Evolutionary conservation across 2,113 vertebrate species (phyloP), one percentile per base, ranked within the genome.

Genomic region (Dromaius novaehollandiae): DNA sequence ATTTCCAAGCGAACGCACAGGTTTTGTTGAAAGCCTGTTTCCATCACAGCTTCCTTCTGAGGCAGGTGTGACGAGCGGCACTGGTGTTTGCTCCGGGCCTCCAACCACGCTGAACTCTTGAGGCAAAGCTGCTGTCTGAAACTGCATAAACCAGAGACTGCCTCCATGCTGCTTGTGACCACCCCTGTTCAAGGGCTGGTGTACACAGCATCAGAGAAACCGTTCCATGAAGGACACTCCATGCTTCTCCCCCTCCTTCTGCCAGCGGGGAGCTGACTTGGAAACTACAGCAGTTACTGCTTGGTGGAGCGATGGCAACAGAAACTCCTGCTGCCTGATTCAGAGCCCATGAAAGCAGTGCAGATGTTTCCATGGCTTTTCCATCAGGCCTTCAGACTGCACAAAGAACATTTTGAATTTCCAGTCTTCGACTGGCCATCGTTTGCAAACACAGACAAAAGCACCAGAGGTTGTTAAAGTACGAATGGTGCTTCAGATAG

Each of bases 21-120:
- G 46, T 58, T 48, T 71, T 87, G 78, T 22, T 84, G 81, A 30
- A 87, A 89, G 56, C 15, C 86, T 87, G 51, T 87, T 96, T 95
- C 75, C 58, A 71, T 87, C n/a, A 16, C 74, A 81, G 51, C 65
- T 94, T 82, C 73, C 65, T 55, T 71, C n/a, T 71, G 91, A 81
- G 63, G 40, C 89, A 87, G 93, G 86, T 82, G 55, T 75, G 93
- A 73, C 76, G 88, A 77, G 69, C 60, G 79, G 66, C 58, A n/a
- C 0, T 0, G 15, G 11, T 11, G 66, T 79, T 87, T 79, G 68
- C 70, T 94, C 74, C 24, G 48, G 55, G 84, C 81, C 78, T 64
- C 63, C 58, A 0, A 1, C 56, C 56, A 60, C 0, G 2, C 24
- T 7, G 8, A 82, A 74, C 40, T 84, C 73, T 78, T 34, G 44